Evolutionary conservation across 2,797 vertebrate species (phyloP).

Genomic region (Pseudochirops cupreus): DNA sequence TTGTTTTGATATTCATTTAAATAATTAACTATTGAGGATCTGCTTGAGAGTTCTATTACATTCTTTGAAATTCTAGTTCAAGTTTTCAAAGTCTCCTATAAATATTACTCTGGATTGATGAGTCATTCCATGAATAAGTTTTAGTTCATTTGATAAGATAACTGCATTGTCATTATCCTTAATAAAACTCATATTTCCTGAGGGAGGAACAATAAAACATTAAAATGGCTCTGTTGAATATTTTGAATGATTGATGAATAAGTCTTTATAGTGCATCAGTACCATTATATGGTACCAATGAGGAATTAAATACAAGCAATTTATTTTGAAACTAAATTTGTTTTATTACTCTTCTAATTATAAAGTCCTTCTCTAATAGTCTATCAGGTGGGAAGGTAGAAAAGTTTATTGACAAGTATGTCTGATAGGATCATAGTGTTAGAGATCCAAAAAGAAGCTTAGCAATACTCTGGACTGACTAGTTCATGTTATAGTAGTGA

Average conservation of each 20-base stretch:
- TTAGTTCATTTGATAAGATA: neutral
- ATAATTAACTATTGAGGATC: neutral
- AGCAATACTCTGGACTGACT: neutral
- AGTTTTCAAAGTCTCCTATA: neutral
- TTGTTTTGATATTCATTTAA: neutral
- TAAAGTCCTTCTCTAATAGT: neutral
- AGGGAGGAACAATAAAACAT: constrained; percentile 3
- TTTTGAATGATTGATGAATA: neutral
- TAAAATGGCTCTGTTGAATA: neutral
- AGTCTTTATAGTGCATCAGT: neutral
- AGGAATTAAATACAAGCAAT: neutral
- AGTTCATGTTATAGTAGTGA: neutral
- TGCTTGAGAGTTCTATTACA: neutral
- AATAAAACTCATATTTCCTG: constrained; percentile 28
- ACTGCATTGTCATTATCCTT: neutral
- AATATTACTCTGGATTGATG: neutral
- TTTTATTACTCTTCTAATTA: neutral
- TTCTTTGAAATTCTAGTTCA: constrained; percentile 10
- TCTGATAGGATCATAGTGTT: neutral
- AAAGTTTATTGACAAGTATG: neutral
- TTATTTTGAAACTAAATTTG: neutral
- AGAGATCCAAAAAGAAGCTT: neutral
- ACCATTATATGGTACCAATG: neutral
- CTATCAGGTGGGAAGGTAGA: neutral
- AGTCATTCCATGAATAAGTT: neutral